phyloP scores from a whole-genome alignment of 2,888 invertebrate species.

The Creontiades dilutus region DNA sequence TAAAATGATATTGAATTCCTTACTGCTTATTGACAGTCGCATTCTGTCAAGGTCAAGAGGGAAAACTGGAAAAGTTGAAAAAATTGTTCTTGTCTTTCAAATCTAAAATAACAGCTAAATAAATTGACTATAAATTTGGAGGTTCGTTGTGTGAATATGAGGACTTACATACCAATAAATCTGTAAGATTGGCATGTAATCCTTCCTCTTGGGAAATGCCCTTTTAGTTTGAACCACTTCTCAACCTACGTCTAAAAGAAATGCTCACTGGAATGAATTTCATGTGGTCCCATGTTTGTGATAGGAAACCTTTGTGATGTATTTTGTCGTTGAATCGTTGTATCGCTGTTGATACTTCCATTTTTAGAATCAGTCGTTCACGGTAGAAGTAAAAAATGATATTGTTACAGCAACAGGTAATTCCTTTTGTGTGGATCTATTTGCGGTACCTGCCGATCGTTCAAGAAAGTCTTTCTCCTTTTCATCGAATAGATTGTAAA shows the following conservation, averaged over 20 bases:
- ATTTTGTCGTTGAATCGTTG: background rate
- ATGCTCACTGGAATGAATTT: slow-evolving; percentile 44
- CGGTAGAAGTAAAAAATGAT: background rate
- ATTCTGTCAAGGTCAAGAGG: no score
- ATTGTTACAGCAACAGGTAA: background rate
- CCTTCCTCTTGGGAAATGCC: background rate
- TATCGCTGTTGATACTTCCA: background rate
- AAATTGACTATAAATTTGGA: no score
- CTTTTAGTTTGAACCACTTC: background rate
- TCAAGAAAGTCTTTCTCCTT: background rate
- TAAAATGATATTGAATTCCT: no score
- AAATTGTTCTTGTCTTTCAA: no score
- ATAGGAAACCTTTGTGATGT: slow-evolving; percentile 55
- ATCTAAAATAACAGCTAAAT: no score
- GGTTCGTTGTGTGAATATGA: no score
- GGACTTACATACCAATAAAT: no score
- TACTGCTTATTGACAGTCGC: no score
- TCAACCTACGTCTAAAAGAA: background rate
- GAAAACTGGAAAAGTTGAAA: no score
- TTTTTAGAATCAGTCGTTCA: background rate
- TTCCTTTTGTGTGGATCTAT: background rate
- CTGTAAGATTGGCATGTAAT: no score
- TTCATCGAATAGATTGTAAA: slow-evolving; percentile 18
- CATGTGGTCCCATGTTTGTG: slow-evolving; percentile 48
- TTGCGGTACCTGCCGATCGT: background rate